Base-by-base conservation (phyloP, 2,113 vertebrate species). In the Galbula dea region DNA sequence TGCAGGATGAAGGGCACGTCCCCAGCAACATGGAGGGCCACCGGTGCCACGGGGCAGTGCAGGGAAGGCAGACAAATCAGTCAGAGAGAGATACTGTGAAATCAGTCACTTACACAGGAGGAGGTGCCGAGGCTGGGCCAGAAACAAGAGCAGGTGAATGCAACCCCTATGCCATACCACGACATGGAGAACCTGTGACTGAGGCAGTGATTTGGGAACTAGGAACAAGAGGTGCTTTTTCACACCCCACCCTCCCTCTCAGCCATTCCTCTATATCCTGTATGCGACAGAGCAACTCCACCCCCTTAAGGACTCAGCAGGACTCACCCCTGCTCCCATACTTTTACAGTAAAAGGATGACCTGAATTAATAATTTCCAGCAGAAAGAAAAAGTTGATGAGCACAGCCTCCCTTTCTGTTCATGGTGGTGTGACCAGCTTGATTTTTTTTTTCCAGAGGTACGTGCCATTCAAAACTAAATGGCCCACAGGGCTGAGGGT, bases 31-130 rank as follows among this genome's bases (percentile, higher is more conserved):
- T 46, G 3, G 8, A 2, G 32, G 80, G 68, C 66, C 43, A 43
- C 26, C 11, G 0, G 0, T 4, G 43, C 45, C 23, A 15, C 9
- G 48, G 49, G 43, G 7, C 45, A 55, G 39, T 4, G 23, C 23
- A 29, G 45, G 34, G n/a, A 10, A 36, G 45, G 45, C 68, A 63
- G 54, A 15, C n/a, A 24, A 29, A 34, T 4, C 24, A 61, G 36
- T 4, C 80, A 30, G 2, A 0, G 49, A 30, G 54, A 41, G 55
- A 29, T 34, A 6, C n/a, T 4, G 19, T 12, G 43, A 39, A 34
- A 32, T 15, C n/a, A 7, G 11, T 6, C 11, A 32, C 7, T 0
- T 11, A 3, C 15, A 16, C 5, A 1, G 30, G 24, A 8, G 24
- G 46, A 26, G 19, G 32, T n/a, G 10, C 5, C 4, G 5, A n/a